phyloP scores from a whole-genome alignment of 2,113 vertebrate genomes.

The Strigops habroptila region DNA sequence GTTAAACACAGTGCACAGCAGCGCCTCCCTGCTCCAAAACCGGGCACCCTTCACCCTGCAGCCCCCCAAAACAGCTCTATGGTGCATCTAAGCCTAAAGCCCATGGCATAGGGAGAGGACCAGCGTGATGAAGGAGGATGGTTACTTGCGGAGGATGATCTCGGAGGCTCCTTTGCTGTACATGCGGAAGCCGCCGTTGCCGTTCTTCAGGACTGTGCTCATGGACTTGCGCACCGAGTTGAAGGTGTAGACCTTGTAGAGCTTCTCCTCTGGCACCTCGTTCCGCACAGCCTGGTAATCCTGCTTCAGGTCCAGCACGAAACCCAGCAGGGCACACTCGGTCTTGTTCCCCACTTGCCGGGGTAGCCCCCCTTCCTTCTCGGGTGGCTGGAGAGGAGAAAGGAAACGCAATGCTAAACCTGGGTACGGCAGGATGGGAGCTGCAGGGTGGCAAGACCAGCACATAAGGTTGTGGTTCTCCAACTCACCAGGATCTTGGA shows the following conservation, averaged over 20 bases:
- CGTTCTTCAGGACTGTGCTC: constrained; percentile 90
- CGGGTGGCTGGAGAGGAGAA: constrained; percentile 78
- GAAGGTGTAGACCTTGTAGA: constrained; percentile 98
- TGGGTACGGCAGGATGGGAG: accelerated
- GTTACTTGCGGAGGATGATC: constrained; percentile 95
- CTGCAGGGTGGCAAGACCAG: background rate
- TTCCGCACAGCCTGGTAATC: constrained; percentile 91
- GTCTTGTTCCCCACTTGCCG: constrained; percentile 98
- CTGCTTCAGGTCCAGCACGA: constrained; percentile 88
- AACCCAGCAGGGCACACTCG: constrained; percentile 88
- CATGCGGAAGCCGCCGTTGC: constrained; percentile 85
- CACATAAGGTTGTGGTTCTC: accelerated
- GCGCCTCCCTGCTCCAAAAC: background rate
- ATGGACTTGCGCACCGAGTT: constrained; percentile 96
- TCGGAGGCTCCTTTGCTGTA: constrained; percentile 98
- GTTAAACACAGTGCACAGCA: background rate
- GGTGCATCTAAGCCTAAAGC: accelerated
- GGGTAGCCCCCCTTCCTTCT: constrained; percentile 93
- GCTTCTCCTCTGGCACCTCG: constrained; percentile 91
- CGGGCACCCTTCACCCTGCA: background rate
- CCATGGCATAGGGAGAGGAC: accelerated
- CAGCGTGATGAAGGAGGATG: accelerated
- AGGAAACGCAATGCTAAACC: background rate
- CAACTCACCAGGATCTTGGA: constrained; percentile 90
- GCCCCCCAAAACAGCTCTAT: accelerated